Evolutionary conservation across 23 tunicate species (phyloP), one percentile per base, ranked within the genome.

Genomic region (Aplidium turbinatum): DNA sequence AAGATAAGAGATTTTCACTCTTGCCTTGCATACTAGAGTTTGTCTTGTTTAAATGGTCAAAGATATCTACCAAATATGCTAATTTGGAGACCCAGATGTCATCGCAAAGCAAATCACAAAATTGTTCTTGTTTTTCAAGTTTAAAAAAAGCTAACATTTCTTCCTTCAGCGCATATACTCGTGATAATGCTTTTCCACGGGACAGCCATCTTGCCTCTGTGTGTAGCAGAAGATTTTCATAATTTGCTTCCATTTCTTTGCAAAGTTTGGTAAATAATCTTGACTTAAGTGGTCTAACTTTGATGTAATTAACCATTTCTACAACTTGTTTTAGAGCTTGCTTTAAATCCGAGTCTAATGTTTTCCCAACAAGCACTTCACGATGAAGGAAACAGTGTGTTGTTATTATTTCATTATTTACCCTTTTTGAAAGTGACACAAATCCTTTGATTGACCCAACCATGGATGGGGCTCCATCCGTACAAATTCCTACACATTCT

Each of bases 191-290:
- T 70, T 70, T 70, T 47, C 76, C 76, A 70, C 76, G 58, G 47
- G 76, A 70, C 34, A 70, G 58, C 76, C 76, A 70, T 70, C 76
- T 70, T 70, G 76, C 76, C 76, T 70, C 36, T 57, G 76, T 70
- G 73, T 38, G 52, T 38, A 35, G 21, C 73, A 66, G 73, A 70
- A 70, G 76, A 70, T 70, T 70, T 70, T 70, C 76, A 70, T 70
- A 70, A 48, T 25, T 70, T 70, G 58, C 76, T 70, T 48, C 76
- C 76, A 47, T 47, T 70, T 46, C 76, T 48, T 70, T 47, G 58
- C 76, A 70, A 23, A 70, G 24, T 29, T 65, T 65, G 48, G 72
- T 18, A 35, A 65, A 65, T 65, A 65, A 38, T 70, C 76, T 22
- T 47, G 76, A 70, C 19, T 70, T 70, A 27, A 47, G 76, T 47